A percentile compares a stretch with the other conserved stretches of the same genome.
Conservation (phyloP, 2,888 invertebrate genomes). For the Mythimna vitellina region DNA sequence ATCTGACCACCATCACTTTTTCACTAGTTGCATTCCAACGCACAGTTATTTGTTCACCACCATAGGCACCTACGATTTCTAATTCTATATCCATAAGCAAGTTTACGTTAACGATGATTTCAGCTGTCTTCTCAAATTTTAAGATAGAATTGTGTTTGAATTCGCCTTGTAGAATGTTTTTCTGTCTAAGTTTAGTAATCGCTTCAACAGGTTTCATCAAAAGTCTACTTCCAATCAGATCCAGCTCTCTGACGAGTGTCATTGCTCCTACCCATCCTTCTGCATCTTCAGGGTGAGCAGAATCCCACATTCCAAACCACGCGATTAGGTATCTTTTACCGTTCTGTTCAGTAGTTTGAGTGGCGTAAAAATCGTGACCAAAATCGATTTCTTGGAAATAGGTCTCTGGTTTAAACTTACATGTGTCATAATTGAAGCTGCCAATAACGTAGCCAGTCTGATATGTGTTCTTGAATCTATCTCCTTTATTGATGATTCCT, state of each 20-base stretch:
- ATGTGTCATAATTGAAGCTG: slow-evolving; percentile 1
- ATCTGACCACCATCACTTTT: slow-evolving; percentile 79
- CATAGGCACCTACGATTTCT: slow-evolving; percentile 74
- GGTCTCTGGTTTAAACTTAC: slow-evolving; percentile 68
- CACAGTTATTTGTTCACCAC: slow-evolving; percentile 74
- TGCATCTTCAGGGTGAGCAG: slow-evolving; percentile 76
- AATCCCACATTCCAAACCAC: slow-evolving; percentile 61
- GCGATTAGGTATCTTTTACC: slow-evolving; percentile 74
- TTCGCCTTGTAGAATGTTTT: slow-evolving; percentile 66
- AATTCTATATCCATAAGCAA: slow-evolving; percentile 74
- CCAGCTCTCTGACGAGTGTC: slow-evolving; percentile 82
- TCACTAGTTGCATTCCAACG: slow-evolving; percentile 75
- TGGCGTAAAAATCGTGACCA: slow-evolving; percentile 87
- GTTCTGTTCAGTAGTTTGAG: slow-evolving; percentile 80
- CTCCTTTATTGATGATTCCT: slow-evolving; percentile 80
- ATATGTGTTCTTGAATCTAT: slow-evolving; percentile 80
- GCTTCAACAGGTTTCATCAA: slow-evolving; percentile 77
- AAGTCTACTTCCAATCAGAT: slow-evolving; percentile 73
- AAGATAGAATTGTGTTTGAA: slow-evolving; percentile 64
- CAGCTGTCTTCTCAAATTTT: slow-evolving; percentile 78
- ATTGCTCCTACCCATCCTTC: slow-evolving; percentile 87
- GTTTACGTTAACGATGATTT: slow-evolving; percentile 76
- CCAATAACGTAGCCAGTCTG: slow-evolving; percentile 83
- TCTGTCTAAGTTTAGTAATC: slow-evolving; percentile 73
- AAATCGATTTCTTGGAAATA: slow-evolving; percentile 84